A percentile compares a stretch with the other conserved stretches of the same genome.
Evolutionary conservation across 2,888 invertebrate genomes (phyloP).

Genomic region (Limnephilus rhombicus): DNA sequence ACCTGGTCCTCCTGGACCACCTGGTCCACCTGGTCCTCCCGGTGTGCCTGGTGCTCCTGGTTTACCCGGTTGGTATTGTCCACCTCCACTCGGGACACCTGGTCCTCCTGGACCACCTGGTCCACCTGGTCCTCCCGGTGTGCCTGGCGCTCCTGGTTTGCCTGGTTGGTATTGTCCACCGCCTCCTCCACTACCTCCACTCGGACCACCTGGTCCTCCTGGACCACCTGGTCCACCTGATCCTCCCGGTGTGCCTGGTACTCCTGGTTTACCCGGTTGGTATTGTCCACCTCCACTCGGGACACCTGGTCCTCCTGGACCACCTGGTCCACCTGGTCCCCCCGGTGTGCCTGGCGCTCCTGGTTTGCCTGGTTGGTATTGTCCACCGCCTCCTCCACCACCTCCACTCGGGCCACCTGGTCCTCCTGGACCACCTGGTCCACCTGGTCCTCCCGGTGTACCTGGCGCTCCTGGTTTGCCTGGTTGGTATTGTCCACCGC

Average conservation of each 20-base stretch:
- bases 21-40: constrained; percentile 56
- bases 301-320: constrained; percentile 66
- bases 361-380: constrained; percentile 68
- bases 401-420: constrained; percentile 58
- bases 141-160: constrained; percentile 67
- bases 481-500: constrained; percentile 51
- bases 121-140: constrained; percentile 59
- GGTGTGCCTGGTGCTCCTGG: constrained; percentile 67
- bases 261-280: constrained; percentile 67
- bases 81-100: constrained; percentile 69
- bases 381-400: constrained; percentile 65
- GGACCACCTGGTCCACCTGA: constrained; percentile 67
- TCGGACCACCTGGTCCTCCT: constrained; percentile 69
- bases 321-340: constrained; percentile 67
- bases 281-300: constrained; percentile 65
- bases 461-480: constrained; percentile 68
- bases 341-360: constrained; percentile 68
- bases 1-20: constrained; percentile 52
- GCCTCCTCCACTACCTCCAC: constrained; percentile 67
- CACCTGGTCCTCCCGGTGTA: constrained; percentile 63
- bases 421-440: constrained; percentile 53
- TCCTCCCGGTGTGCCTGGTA: constrained; percentile 66
- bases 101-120: constrained; percentile 68
- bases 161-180: constrained; percentile 52
- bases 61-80: constrained; percentile 52